These are phyloP conservation scores for Panopea generosa DNA, from an alignment of 2,888 invertebrate genomes.

Conservation along the genomic window DNA sequence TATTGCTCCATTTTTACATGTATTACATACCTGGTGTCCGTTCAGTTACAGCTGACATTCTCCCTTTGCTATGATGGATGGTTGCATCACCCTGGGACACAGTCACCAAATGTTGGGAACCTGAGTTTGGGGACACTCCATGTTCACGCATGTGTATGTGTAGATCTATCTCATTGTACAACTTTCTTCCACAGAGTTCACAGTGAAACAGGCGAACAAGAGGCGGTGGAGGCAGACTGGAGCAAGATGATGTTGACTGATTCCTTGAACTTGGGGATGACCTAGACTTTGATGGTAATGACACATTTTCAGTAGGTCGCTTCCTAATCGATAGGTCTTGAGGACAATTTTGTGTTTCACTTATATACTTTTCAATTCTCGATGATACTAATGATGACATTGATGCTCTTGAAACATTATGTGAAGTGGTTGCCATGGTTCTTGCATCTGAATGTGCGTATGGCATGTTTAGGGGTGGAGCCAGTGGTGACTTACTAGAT, in stretches of 20 bases:
- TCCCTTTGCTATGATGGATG: too few relatives aligned
- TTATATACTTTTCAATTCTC: not conserved
- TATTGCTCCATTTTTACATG: too few relatives aligned
- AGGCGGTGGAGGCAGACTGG: conserved; percentile 22
- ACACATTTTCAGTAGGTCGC: too few relatives aligned
- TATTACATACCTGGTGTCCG: too few relatives aligned
- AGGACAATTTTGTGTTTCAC: conserved; percentile 7
- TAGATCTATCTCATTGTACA: conserved; percentile 50
- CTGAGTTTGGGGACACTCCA: conserved; percentile 13
- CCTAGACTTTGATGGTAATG: too few relatives aligned
- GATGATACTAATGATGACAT: not conserved
- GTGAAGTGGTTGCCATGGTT: not conserved
- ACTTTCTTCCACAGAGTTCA: conserved; percentile 49
- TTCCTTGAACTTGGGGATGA: too few relatives aligned
- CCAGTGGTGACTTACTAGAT: not conserved
- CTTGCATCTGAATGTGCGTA: not conserved
- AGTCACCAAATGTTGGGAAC: too few relatives aligned
- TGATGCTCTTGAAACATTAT: not conserved
- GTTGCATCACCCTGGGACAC: too few relatives aligned
- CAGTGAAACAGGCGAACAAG: conserved; percentile 54
- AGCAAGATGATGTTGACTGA: not conserved
- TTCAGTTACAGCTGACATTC: too few relatives aligned
- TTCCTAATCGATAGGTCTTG: conserved; percentile 31
- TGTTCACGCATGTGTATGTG: conserved; percentile 52
- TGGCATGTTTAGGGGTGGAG: not conserved